Evolutionary conservation across 1,140 invertebrate genomes (phyloP).

Genomic region (Drosophila pectinifera): DNA sequence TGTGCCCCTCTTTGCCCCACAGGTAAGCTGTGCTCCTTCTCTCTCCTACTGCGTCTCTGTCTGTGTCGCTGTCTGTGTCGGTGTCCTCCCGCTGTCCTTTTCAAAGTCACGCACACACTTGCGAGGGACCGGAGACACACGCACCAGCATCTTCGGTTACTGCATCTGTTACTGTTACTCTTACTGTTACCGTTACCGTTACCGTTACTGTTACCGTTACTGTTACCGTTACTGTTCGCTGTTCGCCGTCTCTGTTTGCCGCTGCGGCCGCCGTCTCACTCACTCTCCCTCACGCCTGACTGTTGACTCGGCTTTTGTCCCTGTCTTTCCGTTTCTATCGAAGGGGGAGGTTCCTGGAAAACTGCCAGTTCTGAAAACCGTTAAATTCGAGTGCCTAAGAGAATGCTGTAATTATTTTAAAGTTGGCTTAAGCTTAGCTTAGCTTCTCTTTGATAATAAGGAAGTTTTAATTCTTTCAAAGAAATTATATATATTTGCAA

Average conservation of each 20-base stretch:
- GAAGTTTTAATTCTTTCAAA: too few relatives aligned
- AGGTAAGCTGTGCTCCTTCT: slow-evolving; percentile 66
- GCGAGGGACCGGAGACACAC: neutral
- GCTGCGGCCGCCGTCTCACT: slow-evolving; percentile 22
- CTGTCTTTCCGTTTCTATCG: slow-evolving; percentile 20
- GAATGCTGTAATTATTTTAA: neutral
- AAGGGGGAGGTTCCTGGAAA: slow-evolving; percentile 4
- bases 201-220: slow-evolving; percentile 7
- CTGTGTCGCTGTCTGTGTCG: slow-evolving; percentile 13
- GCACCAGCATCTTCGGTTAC: slow-evolving; percentile 22
- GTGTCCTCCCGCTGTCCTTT: slow-evolving; percentile 31
- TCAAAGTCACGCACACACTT: slow-evolving; percentile 28
- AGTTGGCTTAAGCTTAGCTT: neutral
- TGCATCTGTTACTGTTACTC: slow-evolving; percentile 38
- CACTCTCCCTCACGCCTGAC: slow-evolving; percentile 22
- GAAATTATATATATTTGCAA: neutral
- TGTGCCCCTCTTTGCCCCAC: slow-evolving; percentile 30
- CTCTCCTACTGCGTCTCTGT: slow-evolving; percentile 19
- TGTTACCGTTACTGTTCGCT: slow-evolving; percentile 27
- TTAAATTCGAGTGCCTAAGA: neutral
- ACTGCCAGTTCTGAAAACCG: neutral
- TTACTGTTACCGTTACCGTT: too few relatives aligned
- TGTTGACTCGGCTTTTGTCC: slow-evolving; percentile 48
- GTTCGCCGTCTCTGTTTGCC: slow-evolving; percentile 35
- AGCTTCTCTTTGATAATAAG: too few relatives aligned